A percentile compares a stretch with the other conserved stretches of the same genome.
phyloP scores from a whole-genome alignment of 2,113 vertebrate species.

The Mormyrus iriodes region DNA sequence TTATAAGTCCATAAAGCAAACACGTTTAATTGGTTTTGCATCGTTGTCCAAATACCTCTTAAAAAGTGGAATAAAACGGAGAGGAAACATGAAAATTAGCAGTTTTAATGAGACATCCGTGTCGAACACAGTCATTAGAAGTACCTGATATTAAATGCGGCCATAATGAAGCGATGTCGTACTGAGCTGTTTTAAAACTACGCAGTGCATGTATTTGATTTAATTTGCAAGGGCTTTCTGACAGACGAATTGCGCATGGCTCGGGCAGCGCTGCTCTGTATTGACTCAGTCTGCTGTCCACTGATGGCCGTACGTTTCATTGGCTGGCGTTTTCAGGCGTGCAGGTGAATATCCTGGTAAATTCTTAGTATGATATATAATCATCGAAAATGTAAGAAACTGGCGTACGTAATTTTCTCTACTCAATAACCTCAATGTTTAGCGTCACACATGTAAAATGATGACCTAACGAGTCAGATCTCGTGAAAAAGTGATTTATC shows the following conservation, averaged over 20 bases:
- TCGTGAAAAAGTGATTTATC: not conserved
- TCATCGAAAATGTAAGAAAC: not conserved
- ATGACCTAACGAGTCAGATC: not conserved
- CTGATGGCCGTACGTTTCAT: not conserved
- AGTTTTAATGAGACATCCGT: not conserved
- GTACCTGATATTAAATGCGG: conserved; percentile 1
- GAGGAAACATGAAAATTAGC: conserved; percentile 13
- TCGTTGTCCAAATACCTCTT: conserved; percentile 28
- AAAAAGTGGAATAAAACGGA: conserved; percentile 16
- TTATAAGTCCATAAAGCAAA: conserved; percentile 38
- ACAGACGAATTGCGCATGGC: not conserved
- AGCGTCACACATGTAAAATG: not conserved
- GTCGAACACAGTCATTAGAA: not conserved
- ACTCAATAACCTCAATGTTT: not conserved
- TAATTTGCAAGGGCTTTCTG: not conserved
- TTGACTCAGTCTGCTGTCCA: not conserved
- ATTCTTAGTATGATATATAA: not conserved
- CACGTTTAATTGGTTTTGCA: conserved; percentile 7
- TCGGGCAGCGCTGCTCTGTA: not conserved
- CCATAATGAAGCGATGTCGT: not conserved
- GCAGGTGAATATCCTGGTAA: not conserved
- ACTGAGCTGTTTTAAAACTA: not conserved
- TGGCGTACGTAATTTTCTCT: not conserved
- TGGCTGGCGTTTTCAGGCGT: not conserved
- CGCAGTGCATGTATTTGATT: not conserved